Evolutionary conservation across 2,888 invertebrate species (phyloP).

Genomic region (Horisme vitalbata): DNA sequence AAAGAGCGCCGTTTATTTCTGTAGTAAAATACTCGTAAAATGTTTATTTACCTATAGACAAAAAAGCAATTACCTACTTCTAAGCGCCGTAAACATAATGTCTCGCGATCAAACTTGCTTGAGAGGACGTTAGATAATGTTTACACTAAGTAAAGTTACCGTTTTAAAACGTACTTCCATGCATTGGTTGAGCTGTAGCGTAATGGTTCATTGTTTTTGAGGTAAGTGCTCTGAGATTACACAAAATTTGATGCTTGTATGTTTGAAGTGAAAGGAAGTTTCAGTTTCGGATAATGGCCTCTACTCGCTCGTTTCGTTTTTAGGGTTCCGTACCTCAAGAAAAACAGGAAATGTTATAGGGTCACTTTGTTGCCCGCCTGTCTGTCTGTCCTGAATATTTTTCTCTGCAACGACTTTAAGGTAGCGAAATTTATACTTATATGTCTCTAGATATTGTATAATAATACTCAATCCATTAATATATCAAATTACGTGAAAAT

Average conservation of each 20-base stretch:
- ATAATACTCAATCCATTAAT: too few species aligned
- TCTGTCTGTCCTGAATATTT: too few species aligned
- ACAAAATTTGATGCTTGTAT: constrained; percentile 63
- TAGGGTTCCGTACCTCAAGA: too few species aligned
- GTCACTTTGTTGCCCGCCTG: too few species aligned
- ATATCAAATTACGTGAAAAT: too few species aligned
- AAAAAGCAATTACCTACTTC: neutral
- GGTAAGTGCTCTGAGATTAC: constrained; percentile 65
- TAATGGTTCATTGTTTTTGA: constrained; percentile 72
- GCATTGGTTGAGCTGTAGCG: constrained; percentile 40
- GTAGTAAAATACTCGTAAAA: neutral
- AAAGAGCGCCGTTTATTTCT: neutral
- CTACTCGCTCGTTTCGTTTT: constrained; percentile 52
- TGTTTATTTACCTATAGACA: neutral
- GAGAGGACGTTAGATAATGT: constrained; percentile 6
- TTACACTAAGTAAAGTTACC: constrained; percentile 11
- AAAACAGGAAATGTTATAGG: too few species aligned
- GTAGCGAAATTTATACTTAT: too few species aligned
- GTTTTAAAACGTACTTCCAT: constrained; percentile 19
- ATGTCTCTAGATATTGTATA: too few species aligned
- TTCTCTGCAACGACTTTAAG: too few species aligned
- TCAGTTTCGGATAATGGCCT: constrained; percentile 55
- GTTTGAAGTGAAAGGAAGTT: constrained; percentile 69
- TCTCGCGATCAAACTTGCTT: constrained; percentile 3
- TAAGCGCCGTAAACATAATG: neutral